A percentile compares a stretch with the other conserved stretches of the same genome.
Evolutionary conservation across 1,140 invertebrate species (phyloP).

Genomic region (Drosophila pectinifera): DNA sequence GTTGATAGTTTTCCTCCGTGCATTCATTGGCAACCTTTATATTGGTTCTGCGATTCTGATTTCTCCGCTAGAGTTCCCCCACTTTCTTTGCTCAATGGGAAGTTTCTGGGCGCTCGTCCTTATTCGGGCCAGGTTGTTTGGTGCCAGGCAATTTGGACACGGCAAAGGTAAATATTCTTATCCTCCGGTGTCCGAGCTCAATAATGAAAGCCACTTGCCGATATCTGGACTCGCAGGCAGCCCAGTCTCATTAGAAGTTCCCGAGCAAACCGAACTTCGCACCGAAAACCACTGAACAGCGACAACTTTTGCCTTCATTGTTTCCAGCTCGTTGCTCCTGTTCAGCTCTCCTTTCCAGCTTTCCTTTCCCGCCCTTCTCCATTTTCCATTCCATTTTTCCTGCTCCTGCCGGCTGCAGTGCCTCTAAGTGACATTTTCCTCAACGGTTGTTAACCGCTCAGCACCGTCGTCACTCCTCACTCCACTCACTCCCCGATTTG

Average conservation of each 20-base stretch:
- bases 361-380: constrained; percentile 33
- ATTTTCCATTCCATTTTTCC: constrained; percentile 42
- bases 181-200: constrained; percentile 45
- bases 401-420: constrained; percentile 40
- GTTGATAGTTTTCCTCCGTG: constrained; percentile 2
- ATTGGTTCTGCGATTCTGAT: constrained; percentile 37
- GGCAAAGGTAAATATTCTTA: constrained; percentile 53
- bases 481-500: not conserved
- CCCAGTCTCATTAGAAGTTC: constrained; percentile 53
- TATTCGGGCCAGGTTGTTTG: constrained; percentile 27
- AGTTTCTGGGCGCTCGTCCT: constrained; percentile 22
- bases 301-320: constrained; percentile 81
- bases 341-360: constrained; percentile 14
- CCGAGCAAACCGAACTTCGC: constrained; percentile 56
- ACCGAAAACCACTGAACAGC: constrained; percentile 52
- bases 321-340: constrained; percentile 74
- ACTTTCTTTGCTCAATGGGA: constrained; percentile 40
- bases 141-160: constrained; percentile 53
- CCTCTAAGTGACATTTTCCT: constrained; percentile 64
- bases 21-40: constrained; percentile 6
- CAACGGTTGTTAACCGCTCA: constrained; percentile 51
- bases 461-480: constrained; percentile 10
- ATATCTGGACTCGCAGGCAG: constrained; percentile 41
- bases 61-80: constrained; percentile 16
- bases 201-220: constrained; percentile 48